phyloP scores from a whole-genome alignment of 64 coral and sea anemone genomes.

The Actinia tenebrosa region DNA sequence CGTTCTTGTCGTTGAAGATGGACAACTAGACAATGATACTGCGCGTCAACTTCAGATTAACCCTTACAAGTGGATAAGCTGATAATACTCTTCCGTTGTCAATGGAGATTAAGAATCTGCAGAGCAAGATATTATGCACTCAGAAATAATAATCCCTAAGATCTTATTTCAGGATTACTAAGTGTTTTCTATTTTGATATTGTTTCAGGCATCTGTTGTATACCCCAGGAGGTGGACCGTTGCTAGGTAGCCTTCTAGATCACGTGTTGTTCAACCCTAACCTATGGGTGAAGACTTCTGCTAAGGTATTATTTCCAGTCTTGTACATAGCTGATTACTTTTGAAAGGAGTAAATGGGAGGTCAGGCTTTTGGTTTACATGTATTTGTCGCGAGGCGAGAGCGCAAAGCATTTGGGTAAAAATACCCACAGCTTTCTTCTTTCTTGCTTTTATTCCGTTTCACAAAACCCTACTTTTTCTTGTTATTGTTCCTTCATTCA shows the following conservation, averaged over 20 bases:
- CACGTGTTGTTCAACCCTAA: slow-evolving; percentile 94
- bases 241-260: slow-evolving; percentile 87
- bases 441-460: too few species aligned
- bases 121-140: neutral
- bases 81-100: neutral
- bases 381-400: too few species aligned
- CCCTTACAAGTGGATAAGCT: neutral
- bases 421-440: too few species aligned
- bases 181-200: neutral
- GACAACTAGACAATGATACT: neutral
- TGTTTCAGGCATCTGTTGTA: slow-evolving; percentile 65
- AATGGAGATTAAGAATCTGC: neutral
- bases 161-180: neutral
- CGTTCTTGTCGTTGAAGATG: neutral
- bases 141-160: neutral
- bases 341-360: too few species aligned
- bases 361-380: too few species aligned
- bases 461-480: too few species aligned
- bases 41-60: neutral
- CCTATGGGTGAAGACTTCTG: slow-evolving; percentile 88
- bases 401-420: too few species aligned
- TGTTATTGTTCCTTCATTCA: too few species aligned
- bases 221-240: slow-evolving; percentile 49
- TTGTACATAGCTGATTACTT: neutral
- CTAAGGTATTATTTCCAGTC: slow-evolving; percentile 57